These are phyloP conservation scores for Vulpes vulpes DNA, from an alignment of 2,113 vertebrate genomes.

Conservation along the genomic window DNA sequence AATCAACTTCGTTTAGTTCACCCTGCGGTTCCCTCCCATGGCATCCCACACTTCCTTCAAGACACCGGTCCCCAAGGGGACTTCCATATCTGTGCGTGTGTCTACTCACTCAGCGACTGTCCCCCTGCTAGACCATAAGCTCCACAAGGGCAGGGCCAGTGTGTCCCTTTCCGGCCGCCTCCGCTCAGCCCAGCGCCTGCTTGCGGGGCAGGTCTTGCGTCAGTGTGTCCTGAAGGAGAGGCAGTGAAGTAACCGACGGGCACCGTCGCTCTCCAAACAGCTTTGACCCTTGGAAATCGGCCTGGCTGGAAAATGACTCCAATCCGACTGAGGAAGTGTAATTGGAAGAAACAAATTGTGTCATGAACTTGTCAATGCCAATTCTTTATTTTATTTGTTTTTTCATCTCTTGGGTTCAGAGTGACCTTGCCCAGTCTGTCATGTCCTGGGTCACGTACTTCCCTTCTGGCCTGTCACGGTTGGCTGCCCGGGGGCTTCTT, in stretches of 20 bases:
- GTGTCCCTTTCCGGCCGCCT: not conserved
- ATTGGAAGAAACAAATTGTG: slow-evolving; percentile 44
- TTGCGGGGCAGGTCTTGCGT: not conserved
- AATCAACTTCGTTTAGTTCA: not conserved
- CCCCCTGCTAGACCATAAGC: not conserved
- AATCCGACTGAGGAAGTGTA: slow-evolving; percentile 55
- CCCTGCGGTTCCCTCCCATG: not conserved
- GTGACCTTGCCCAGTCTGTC: not conserved
- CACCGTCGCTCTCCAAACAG: not conserved
- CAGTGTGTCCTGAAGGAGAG: not conserved
- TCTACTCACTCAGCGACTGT: not conserved
- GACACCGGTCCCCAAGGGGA: not conserved
- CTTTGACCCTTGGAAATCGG: slow-evolving; percentile 16
- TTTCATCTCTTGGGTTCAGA: slow-evolving; percentile 41
- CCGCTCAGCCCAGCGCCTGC: not conserved
- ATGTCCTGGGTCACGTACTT: not conserved
- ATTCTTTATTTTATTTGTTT: slow-evolving; percentile 54
- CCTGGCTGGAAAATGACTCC: slow-evolving; percentile 46
- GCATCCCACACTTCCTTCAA: not conserved
- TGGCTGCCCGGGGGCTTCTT: not conserved
- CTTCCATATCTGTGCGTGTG: not conserved
- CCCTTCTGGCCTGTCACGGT: not conserved
- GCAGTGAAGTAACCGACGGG: not conserved
- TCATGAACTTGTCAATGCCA: slow-evolving; percentile 32
- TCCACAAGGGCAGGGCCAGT: not conserved